Conservation (phyloP, 2,888 invertebrate species). For the Chesias legatella region DNA sequence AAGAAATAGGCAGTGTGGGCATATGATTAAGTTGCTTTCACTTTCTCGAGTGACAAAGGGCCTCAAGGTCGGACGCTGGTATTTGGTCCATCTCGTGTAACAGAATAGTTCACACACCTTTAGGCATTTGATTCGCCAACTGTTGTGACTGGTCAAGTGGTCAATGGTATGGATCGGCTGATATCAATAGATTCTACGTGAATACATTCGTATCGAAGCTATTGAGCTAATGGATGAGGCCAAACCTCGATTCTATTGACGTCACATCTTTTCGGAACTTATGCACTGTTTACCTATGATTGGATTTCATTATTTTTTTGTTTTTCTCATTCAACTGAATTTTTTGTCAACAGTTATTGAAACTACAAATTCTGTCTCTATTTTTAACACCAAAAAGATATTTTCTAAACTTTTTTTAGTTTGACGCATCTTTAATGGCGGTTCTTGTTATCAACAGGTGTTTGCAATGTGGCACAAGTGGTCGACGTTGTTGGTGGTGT, state of each 20-base stretch:
- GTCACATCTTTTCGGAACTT: constrained; percentile 48
- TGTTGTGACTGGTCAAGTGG: neutral
- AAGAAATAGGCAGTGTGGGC: constrained; percentile 27
- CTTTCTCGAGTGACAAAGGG: constrained; percentile 64
- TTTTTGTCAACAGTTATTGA: neutral
- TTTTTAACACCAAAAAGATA: too few relatives aligned
- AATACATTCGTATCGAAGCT: constrained; percentile 38
- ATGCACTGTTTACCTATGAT: constrained; percentile 34
- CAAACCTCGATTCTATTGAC: constrained; percentile 66
- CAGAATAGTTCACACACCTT: constrained; percentile 20
- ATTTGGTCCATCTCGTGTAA: constrained; percentile 35
- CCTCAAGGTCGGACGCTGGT: constrained; percentile 52
- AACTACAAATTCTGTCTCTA: too few relatives aligned
- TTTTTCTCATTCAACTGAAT: constrained; percentile 21
- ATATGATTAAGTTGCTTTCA: constrained; percentile 57
- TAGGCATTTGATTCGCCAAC: neutral
- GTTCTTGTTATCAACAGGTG: constrained; percentile 51
- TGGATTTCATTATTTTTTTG: constrained; percentile 27
- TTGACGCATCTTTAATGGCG: constrained; percentile 5
- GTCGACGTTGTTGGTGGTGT: constrained; percentile 70
- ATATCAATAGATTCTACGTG: constrained; percentile 22
- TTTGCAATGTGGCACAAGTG: constrained; percentile 78
- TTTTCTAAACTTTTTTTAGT: too few relatives aligned
- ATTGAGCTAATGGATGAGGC: constrained; percentile 63
- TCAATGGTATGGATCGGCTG: constrained; percentile 2